A percentile compares a stretch with the other conserved stretches of the same genome.
phyloP scores from a whole-genome alignment of 1,140 invertebrate genomes.

The Gonioctena quinquepunctata region DNA sequence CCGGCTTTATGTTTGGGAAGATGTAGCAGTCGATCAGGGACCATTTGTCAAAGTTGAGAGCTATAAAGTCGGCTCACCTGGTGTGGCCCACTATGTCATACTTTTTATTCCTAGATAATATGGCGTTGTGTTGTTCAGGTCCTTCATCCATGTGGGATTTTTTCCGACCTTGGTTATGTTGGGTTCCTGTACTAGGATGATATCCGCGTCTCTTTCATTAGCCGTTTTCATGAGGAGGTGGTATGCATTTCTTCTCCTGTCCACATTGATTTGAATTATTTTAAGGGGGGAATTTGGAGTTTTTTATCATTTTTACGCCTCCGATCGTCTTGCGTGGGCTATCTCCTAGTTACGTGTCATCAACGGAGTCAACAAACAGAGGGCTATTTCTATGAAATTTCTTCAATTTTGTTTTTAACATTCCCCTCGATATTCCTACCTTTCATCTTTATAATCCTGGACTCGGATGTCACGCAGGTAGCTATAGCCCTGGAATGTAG shows the following conservation, averaged over 20 bases:
- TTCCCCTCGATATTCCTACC: no score
- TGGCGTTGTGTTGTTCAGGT: neutral
- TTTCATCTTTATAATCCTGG: no score
- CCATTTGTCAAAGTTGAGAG: neutral
- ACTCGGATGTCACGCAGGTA: no score
- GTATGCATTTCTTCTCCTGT: neutral
- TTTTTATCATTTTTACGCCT: no score
- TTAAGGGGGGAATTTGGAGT: no score
- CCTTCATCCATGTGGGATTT: neutral
- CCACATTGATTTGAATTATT: neutral
- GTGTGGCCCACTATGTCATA: neutral
- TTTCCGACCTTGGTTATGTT: neutral
- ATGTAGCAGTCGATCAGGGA: neutral
- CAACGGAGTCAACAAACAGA: no score
- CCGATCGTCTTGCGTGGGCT: no score
- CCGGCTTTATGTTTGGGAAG: neutral
- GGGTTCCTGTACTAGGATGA: constrained; percentile 5
- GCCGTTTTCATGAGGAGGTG: neutral
- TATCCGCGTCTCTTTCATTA: neutral
- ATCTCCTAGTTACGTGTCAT: no score
- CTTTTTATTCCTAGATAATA: neutral
- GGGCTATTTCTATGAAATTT: no score
- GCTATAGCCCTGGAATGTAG: no score
- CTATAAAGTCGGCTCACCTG: neutral
- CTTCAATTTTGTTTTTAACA: no score